Conservation (phyloP, 2,113 vertebrate genomes). For the Ellobius talpinus region DNA sequence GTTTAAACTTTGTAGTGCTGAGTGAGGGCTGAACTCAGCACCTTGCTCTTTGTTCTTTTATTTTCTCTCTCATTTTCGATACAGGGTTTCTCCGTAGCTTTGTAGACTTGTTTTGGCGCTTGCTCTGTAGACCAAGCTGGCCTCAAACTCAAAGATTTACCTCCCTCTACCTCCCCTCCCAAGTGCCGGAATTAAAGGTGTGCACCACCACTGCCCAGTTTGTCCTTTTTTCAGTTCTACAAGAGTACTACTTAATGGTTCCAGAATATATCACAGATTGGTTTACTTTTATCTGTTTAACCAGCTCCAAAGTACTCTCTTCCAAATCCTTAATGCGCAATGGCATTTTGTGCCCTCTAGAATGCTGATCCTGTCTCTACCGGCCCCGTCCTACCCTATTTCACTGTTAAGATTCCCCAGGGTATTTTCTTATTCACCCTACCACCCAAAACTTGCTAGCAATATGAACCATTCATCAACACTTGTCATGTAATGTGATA, state of each 20-base stretch:
- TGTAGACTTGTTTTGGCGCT: no score
- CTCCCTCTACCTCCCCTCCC: no score
- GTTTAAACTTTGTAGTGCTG: not conserved
- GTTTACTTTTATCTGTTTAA: not conserved
- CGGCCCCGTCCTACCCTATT: not conserved
- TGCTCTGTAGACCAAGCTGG: no score
- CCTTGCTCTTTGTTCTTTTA: no score
- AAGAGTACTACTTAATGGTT: not conserved
- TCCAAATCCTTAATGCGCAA: not conserved
- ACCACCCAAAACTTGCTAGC: not conserved
- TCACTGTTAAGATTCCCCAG: not conserved
- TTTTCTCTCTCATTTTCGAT: no score
- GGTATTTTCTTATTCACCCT: not conserved
- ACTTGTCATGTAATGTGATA: not conserved
- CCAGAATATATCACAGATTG: not conserved
- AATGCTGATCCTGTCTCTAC: not conserved
- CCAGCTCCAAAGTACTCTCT: not conserved
- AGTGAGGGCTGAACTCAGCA: not conserved
- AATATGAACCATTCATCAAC: not conserved
- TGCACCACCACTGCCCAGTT: no score
- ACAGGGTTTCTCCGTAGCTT: no score
- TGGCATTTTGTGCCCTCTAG: not conserved
- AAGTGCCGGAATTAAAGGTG: no score
- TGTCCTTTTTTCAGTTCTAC: not conserved
- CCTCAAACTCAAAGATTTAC: no score